Evolutionary conservation across 2,113 vertebrate genomes (phyloP).

Genomic region (Apodemus speciosus): DNA sequence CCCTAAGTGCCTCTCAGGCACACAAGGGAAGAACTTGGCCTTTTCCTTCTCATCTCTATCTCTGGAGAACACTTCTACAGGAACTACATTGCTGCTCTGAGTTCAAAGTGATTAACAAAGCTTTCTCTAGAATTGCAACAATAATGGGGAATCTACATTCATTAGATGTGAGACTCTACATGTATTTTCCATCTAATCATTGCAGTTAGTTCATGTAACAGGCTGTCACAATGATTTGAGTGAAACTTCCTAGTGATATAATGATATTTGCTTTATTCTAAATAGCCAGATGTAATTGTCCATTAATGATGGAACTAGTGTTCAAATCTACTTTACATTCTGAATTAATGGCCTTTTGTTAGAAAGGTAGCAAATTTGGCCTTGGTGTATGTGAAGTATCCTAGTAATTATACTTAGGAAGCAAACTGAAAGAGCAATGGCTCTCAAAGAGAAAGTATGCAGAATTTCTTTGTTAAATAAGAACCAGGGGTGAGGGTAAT

Average conservation of each 20-base stretch:
- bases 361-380: not conserved
- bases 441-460: not conserved
- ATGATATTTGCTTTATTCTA: not conserved
- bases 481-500: not conserved
- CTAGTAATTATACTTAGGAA: not conserved
- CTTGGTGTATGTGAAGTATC: not conserved
- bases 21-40: slow-evolving; percentile 5
- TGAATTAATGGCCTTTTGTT: not conserved
- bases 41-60: slow-evolving; percentile 28
- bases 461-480: not conserved
- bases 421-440: not conserved
- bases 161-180: not conserved
- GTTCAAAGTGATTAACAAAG: slow-evolving; percentile 30
- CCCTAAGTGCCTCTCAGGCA: slow-evolving; percentile 29
- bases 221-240: not conserved
- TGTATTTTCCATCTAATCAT: not conserved
- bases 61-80: slow-evolving; percentile 36
- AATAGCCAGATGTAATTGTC: not conserved
- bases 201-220: not conserved
- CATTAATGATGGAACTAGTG: not conserved
- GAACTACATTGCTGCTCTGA: not conserved
- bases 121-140: slow-evolving; percentile 27
- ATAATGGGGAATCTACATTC: not conserved
- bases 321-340: not conserved
- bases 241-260: not conserved